Base-by-base conservation (phyloP, 2,797 vertebrate species). In the Antrozous pallidus region DNA sequence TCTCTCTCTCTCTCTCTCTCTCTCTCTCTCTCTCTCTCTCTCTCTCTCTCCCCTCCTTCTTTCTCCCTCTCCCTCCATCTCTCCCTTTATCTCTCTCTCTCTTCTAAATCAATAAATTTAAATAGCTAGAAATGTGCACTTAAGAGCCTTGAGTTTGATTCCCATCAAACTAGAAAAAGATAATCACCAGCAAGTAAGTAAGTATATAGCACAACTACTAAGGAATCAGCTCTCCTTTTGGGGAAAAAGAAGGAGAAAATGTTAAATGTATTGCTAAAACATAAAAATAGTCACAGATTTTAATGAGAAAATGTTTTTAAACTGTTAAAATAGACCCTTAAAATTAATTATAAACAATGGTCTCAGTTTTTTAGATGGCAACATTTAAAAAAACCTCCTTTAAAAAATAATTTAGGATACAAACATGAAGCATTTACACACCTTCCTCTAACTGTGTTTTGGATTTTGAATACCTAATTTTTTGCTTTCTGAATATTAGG, bases 271-370 rank as follows among this genome's bases (percentile, higher is more conserved):
- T 75, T 93, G 42, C 54, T 88, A 42, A 91, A 78, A 82, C 10
- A 5, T 81, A 74, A 90, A 88, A 79, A 77, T 45, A 79, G 31
- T 71, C 31, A 22, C 79, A 28, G 7, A 33, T 77, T 95, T 95
- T 61, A n/a, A 49, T 90, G 67, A 87, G 20, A 38, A 95, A 86
- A 49, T 87, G 42, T 42, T 93, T 87, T 93, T 63, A 95, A 90
- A 78, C 17, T 73, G 18, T 86, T 74, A 56, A 42, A 16, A 88
- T 10, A 18, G n/a, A 69, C 45, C 16, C 24, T 13, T 26, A 63
- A 56, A 79, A 63, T 79, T 36, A 85, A 71, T 8, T 81, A 2
- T 73, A 45, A 86, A 71, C 49, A 51, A 40, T 56, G 70, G 20
- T 70, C 26, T 88, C 36, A 12, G 74, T 92, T 13, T 56, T 70